Evolutionary conservation across 2,888 invertebrate species (phyloP).

Genomic region (Patella ulyssiponensis): DNA sequence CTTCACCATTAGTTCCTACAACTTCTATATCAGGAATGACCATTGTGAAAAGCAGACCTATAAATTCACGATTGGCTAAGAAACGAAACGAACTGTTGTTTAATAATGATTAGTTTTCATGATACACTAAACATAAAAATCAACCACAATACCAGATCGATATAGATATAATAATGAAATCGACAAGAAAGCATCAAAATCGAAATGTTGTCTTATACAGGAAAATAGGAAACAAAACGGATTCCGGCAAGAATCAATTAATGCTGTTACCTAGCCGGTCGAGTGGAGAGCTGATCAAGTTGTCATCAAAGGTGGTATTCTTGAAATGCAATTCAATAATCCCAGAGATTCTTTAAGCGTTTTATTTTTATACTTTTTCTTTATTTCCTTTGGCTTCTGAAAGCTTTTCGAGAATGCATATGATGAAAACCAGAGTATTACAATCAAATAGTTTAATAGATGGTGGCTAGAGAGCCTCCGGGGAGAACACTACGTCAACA

Average conservation of each 20-base stretch:
- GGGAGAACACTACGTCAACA: too few species aligned
- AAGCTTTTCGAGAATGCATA: conserved; percentile 3
- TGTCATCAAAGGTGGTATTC: conserved; percentile 5
- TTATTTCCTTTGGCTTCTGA: background rate
- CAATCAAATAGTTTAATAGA: background rate
- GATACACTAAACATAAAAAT: conserved; percentile 3
- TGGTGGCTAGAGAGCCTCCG: background rate
- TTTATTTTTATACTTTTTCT: too few species aligned
- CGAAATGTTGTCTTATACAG: conserved; percentile 2
- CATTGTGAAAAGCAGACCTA: conserved; percentile 4
- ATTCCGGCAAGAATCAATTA: background rate
- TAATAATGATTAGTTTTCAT: conserved; percentile 9
- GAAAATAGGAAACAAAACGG: conserved; percentile 7
- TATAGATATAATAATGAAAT: background rate
- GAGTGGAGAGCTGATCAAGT: background rate
- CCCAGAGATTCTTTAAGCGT: background rate
- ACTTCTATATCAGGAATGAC: background rate
- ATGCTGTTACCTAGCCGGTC: background rate
- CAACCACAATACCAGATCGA: conserved; percentile 1
- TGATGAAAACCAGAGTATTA: background rate
- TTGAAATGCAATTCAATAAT: conserved; percentile 5
- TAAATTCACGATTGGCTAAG: conserved; percentile 5
- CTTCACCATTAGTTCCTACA: too few species aligned
- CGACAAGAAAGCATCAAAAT: conserved; percentile 2
- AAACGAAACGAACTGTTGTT: conserved; percentile 3